Conservation (phyloP, 2,888 invertebrate species). For the Linnaemya tessellans region DNA sequence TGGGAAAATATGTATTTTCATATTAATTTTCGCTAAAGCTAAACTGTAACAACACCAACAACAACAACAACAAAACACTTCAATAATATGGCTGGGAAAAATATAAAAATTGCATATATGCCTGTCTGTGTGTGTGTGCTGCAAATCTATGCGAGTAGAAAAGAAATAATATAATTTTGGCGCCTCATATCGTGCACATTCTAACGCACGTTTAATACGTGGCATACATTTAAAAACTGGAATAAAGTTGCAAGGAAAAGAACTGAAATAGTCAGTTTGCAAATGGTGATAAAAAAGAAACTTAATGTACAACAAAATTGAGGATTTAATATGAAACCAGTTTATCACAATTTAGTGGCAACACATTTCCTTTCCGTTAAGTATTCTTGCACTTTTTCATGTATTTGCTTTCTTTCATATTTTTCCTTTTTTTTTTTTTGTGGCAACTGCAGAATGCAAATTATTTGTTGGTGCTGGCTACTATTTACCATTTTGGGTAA, state of each 20-base stretch:
- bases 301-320: conserved; percentile 48
- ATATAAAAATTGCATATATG: background rate
- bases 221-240: conserved; percentile 58
- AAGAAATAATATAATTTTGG: conserved; percentile 61
- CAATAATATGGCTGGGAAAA: conserved; percentile 61
- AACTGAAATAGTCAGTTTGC: conserved; percentile 19
- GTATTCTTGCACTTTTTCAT: conserved; percentile 7
- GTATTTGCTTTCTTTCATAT: background rate
- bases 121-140: too few species aligned
- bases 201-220: conserved; percentile 52
- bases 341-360: conserved; percentile 71
- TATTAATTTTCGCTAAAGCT: conserved; percentile 71
- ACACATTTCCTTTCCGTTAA: conserved; percentile 50
- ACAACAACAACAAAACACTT: conserved; percentile 26
- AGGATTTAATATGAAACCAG: conserved; percentile 66
- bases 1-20: conserved; percentile 54
- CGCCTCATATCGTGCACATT: conserved; percentile 66
- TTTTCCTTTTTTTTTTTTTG: background rate
- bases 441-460: background rate
- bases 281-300: conserved; percentile 28
- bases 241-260: conserved; percentile 33
- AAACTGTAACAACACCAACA: conserved; percentile 2
- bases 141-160: background rate
- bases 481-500: conserved; percentile 5
- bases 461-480: conserved; percentile 10